A percentile compares a stretch with the other conserved stretches of the same genome.
phyloP scores from a whole-genome alignment of 2,797 vertebrate genomes.

The Smutsia temminckii region DNA sequence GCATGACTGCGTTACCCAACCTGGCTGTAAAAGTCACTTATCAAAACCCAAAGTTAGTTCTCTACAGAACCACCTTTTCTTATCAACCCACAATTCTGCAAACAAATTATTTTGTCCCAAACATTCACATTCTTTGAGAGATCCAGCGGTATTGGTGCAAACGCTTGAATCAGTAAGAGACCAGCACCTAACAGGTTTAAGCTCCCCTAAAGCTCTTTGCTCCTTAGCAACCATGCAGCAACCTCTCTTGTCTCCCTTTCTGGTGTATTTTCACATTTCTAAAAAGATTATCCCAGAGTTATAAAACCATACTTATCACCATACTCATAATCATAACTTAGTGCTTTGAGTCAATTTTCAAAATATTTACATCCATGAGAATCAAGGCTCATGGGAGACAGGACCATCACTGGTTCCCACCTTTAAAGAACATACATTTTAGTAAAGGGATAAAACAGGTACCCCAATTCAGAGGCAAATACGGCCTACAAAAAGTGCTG shows the following conservation, averaged over 20 bases:
- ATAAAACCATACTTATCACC: neutral
- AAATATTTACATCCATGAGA: neutral
- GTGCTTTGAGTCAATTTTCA: neutral
- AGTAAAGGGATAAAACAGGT: neutral
- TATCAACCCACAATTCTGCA: neutral
- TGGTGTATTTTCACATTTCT: neutral
- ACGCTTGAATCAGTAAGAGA: neutral
- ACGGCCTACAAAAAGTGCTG: neutral
- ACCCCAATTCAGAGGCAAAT: neutral
- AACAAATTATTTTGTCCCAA: neutral
- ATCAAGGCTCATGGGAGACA: neutral
- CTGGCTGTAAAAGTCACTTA: neutral
- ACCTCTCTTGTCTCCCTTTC: neutral
- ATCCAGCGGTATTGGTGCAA: too few species aligned
- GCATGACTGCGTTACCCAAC: neutral
- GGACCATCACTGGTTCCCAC: neutral
- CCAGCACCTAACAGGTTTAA: accelerated
- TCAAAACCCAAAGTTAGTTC: neutral
- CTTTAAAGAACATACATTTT: neutral
- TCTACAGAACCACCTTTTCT: neutral
- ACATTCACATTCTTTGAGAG: neutral
- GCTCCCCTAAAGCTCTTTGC: neutral
- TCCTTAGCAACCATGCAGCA: neutral
- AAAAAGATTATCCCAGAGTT: neutral
- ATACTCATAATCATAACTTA: neutral